Evolutionary conservation across 2,113 vertebrate genomes (phyloP), one percentile per base, ranked within the genome.

Genomic region (Boulengeromyrus knoepffleri): DNA sequence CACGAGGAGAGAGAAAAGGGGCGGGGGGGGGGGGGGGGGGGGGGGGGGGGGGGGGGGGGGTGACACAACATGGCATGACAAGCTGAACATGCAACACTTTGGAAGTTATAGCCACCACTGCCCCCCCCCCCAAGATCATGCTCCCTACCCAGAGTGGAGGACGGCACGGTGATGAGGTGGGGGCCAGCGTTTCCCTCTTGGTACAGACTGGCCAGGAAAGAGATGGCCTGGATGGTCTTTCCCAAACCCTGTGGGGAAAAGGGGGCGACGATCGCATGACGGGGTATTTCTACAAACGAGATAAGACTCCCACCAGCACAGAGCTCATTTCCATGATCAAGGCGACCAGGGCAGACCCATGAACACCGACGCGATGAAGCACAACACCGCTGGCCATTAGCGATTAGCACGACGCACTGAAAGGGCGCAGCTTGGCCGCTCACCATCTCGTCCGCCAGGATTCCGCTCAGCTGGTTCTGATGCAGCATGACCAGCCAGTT

Each of bases 391-490:
- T 13, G n/a, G 3, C n/a, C 7, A 12, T 12, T 3, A 5, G 36
- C 19, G 9, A 85, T 24, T 9, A 47, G 24, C 74, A 53, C 85
- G 1, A 12, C 0, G 45, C 42, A 27, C n/a, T 7, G 21, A 15
- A 45, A 86, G 46, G 31, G 42, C 19, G 45, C 9, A 52, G 49
- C 12, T 27, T 1, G 39, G 52, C 8, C 27, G 15, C 95, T 95
- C 92, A 98, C 97, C 97, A 98, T 98, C 95, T 97, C 97, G 94
- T 98, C 97, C 91, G 97, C 97, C 92, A 98, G 94, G 93, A 98
- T 98, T 47, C 96, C 97, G 90, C 97, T 98, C 50, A 98, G 93
- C 66, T 96, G 93, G 5, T 97, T 97, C 85, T 96, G 96, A 93
- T 97, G 95, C 50, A 98, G 93, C 84, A 98, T 91, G 1, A 95